phyloP scores from a whole-genome alignment of 2,113 vertebrate species.

The Laticauda colubrina region DNA sequence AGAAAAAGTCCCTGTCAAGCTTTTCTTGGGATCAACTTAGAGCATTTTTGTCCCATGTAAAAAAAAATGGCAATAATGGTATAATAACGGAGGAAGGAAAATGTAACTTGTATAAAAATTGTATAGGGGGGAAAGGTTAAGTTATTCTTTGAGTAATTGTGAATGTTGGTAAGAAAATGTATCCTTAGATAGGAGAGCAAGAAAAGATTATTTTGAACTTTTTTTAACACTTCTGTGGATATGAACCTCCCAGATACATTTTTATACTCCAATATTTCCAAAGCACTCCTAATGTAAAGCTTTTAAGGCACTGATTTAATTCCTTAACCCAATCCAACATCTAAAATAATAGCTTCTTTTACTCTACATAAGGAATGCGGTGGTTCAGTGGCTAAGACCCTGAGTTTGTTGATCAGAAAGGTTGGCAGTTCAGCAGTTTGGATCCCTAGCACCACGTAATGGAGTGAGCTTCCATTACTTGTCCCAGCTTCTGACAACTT shows the following conservation, averaged over 20 bases:
- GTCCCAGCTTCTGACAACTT: too few species aligned
- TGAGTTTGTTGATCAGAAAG: too few species aligned
- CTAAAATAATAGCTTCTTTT: not conserved
- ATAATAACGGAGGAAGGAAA: too few species aligned
- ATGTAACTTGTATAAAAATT: not conserved
- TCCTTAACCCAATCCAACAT: not conserved
- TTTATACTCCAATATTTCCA: too few species aligned
- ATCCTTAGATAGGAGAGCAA: not conserved
- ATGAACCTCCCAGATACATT: not conserved
- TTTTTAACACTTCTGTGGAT: not conserved
- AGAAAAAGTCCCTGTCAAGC: not conserved
- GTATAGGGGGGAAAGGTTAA: not conserved
- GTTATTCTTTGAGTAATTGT: not conserved
- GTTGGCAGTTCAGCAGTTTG: too few species aligned
- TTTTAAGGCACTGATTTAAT: not conserved
- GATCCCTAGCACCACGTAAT: too few species aligned
- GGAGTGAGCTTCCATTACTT: too few species aligned
- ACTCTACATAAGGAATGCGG: too few species aligned
- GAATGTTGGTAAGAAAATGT: not conserved
- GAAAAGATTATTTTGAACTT: not conserved
- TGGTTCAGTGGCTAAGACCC: too few species aligned
- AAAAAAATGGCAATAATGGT: too few species aligned
- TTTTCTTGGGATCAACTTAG: too few species aligned
- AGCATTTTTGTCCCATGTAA: too few species aligned
- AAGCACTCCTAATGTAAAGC: not conserved